These are phyloP conservation scores for Hesperia comma DNA, from an alignment of 2,888 invertebrate species.

Conservation along the genomic window DNA sequence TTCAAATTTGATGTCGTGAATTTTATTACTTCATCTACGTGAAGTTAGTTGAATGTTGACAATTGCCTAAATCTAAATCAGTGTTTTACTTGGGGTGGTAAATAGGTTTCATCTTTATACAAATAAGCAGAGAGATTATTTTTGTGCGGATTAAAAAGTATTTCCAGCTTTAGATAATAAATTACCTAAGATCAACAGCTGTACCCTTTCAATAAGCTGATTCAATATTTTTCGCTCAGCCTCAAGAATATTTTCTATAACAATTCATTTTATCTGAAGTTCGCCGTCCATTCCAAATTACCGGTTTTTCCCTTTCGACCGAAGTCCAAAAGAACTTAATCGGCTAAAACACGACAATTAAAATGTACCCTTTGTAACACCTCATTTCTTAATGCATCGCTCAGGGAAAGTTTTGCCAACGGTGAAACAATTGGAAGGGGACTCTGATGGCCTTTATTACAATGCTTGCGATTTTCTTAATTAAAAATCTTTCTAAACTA, in stretches of 20 bases:
- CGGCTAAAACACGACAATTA: slow-evolving; percentile 45
- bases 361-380: slow-evolving; percentile 37
- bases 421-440: slow-evolving; percentile 52
- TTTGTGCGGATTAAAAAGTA: too few relatives aligned
- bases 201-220: neutral
- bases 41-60: too few relatives aligned
- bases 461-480: slow-evolving; percentile 76
- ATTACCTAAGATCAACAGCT: too few relatives aligned
- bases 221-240: neutral
- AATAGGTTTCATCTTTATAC: too few relatives aligned
- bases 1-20: too few relatives aligned
- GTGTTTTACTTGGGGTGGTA: too few relatives aligned
- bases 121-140: too few relatives aligned
- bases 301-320: slow-evolving; percentile 22
- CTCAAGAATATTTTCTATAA: neutral
- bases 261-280: slow-evolving; percentile 30
- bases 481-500: slow-evolving; percentile 74
- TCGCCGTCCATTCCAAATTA: slow-evolving; percentile 21
- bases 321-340: slow-evolving; percentile 43
- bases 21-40: too few relatives aligned
- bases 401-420: slow-evolving; percentile 61
- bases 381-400: slow-evolving; percentile 67
- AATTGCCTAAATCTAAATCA: too few relatives aligned
- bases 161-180: too few relatives aligned
- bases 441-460: slow-evolving; percentile 61